Conservation (phyloP, 37 sponge, comb jelly and placozoan species). For the Spongilla lacustris region DNA sequence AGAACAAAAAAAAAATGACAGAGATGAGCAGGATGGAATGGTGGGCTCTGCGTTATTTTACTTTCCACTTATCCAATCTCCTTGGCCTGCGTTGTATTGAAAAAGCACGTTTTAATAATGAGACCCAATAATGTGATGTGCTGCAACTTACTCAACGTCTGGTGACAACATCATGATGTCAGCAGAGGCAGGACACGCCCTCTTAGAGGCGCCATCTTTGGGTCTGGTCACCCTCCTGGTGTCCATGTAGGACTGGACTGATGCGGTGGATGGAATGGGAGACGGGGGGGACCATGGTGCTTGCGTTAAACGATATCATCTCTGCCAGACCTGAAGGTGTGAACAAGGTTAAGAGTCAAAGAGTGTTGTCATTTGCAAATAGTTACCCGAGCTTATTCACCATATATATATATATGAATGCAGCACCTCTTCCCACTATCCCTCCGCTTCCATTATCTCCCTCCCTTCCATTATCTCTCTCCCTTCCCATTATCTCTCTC, state of each 20-base stretch:
- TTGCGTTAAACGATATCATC: conserved; percentile 56
- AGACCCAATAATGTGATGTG: no score
- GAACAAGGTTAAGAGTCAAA: no score
- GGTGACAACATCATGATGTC: conserved; percentile 44
- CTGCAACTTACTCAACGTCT: conserved; percentile 16
- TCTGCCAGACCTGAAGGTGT: conserved; percentile 35
- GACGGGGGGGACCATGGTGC: conserved; percentile 63
- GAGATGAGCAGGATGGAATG: neutral
- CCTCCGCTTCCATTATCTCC: no score
- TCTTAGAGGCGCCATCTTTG: neutral
- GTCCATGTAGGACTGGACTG: conserved; percentile 4
- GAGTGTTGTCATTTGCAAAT: no score
- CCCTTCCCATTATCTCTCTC: no score
- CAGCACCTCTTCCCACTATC: no score
- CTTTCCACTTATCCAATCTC: conserved; percentile 31
- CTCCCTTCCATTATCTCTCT: no score
- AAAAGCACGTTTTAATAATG: neutral
- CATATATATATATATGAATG: no score
- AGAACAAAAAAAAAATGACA: neutral
- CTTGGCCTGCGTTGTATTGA: conserved; percentile 2
- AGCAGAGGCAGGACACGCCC: neutral
- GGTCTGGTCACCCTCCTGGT: neutral
- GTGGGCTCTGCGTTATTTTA: neutral
- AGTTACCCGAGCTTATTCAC: no score
- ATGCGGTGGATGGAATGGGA: conserved; percentile 42